Conservation (phyloP, 1,140 invertebrate species). For the Pararge aegeria region DNA sequence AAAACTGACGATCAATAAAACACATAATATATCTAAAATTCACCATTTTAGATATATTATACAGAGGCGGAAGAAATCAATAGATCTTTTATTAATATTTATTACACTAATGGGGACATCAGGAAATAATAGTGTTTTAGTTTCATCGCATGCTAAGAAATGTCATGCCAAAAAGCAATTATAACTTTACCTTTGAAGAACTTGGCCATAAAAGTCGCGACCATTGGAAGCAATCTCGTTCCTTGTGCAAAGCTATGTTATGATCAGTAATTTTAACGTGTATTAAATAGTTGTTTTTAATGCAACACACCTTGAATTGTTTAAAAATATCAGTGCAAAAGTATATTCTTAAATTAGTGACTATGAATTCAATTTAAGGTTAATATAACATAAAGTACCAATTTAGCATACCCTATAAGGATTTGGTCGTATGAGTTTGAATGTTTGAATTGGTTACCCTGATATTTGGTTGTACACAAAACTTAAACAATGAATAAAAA, state of each 20-base stretch:
- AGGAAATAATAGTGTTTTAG: conserved; percentile 3
- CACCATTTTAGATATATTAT: no score
- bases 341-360: conserved; percentile 19
- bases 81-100: not conserved
- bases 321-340: conserved; percentile 30
- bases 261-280: conserved; percentile 28
- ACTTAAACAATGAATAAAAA: not conserved
- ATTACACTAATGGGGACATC: not conserved
- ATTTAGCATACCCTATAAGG: not conserved
- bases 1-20: not conserved
- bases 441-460: not conserved
- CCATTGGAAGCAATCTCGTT: conserved; percentile 68
- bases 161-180: conserved; percentile 73
- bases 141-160: conserved; percentile 31
- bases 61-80: no score
- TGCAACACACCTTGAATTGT: conserved; percentile 34
- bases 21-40: not conserved
- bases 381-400: conserved; percentile 13
- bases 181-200: conserved; percentile 74
- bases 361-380: conserved; percentile 1
- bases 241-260: conserved; percentile 72
- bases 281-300: conserved; percentile 9
- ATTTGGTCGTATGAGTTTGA: conserved; percentile 3
- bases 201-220: conserved; percentile 63
- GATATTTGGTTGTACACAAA: not conserved